Evolutionary conservation across 1,140 invertebrate species (phyloP).

Genomic region (Drosophila seguyi): DNA sequence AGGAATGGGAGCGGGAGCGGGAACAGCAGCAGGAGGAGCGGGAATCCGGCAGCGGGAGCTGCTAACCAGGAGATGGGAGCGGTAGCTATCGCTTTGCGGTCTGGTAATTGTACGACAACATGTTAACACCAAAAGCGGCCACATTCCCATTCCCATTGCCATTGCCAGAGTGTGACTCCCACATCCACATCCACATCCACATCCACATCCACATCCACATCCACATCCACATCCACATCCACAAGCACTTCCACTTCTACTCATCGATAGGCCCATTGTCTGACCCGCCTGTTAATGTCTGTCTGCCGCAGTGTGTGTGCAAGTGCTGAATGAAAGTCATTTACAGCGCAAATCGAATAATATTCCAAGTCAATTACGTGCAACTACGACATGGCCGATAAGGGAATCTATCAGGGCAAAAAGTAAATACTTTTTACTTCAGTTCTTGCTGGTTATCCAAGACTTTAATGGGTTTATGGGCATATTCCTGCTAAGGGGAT

Average conservation of each 20-base stretch:
- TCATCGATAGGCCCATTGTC: slow-evolving; percentile 51
- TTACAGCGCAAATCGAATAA: slow-evolving; percentile 80
- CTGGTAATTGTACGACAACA: slow-evolving; percentile 78
- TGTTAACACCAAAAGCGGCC: slow-evolving; percentile 72
- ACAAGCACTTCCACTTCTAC: slow-evolving; percentile 2
- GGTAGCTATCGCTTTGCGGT: slow-evolving; percentile 50
- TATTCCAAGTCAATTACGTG: slow-evolving; percentile 80
- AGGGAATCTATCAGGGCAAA: slow-evolving; percentile 4
- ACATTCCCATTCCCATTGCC: slow-evolving; percentile 32
- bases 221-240: slow-evolving; percentile 1
- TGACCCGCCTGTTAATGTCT: slow-evolving; percentile 17
- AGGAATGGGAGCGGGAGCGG: background rate
- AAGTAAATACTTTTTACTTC: background rate
- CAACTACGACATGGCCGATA: slow-evolving; percentile 70
- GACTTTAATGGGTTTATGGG: background rate
- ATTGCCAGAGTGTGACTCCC: slow-evolving; percentile 4
- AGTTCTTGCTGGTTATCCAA: background rate
- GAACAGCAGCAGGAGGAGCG: background rate
- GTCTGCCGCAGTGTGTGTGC: background rate
- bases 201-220: slow-evolving; percentile 10
- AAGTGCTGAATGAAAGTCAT: slow-evolving; percentile 73
- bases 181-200: background rate
- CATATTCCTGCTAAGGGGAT: background rate
- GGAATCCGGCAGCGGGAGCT: background rate
- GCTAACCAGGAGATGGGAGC: background rate